phyloP scores from a whole-genome alignment of 2,888 invertebrate species.

The Lasioglossum malachurum region DNA sequence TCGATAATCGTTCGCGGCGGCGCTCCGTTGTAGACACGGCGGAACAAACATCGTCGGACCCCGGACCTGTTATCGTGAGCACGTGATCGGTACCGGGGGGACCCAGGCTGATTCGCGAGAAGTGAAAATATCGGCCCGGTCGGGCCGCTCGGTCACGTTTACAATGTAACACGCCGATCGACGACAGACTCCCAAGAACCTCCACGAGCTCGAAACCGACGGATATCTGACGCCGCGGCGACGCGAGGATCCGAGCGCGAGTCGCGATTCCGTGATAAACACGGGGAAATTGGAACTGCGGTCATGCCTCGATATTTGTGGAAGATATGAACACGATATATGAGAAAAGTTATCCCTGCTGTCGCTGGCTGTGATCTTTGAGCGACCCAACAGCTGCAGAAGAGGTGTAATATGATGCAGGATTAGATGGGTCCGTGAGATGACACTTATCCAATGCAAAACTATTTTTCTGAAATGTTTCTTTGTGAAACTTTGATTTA shows the following conservation, averaged over 20 bases:
- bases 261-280: background rate
- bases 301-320: background rate
- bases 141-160: slow-evolving; percentile 63
- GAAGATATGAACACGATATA: background rate
- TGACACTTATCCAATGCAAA: background rate
- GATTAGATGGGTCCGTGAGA: background rate
- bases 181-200: slow-evolving; percentile 38
- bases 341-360: background rate
- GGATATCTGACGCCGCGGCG: background rate
- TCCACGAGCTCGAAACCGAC: slow-evolving; percentile 28
- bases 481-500: background rate
- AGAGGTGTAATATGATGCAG: background rate
- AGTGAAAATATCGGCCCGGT: slow-evolving; percentile 58
- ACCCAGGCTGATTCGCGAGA: slow-evolving; percentile 52
- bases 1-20: slow-evolving; percentile 76
- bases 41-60: slow-evolving; percentile 75
- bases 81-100: slow-evolving; percentile 65
- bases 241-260: background rate
- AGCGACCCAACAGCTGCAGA: background rate
- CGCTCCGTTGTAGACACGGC: slow-evolving; percentile 69
- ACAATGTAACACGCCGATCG: slow-evolving; percentile 57
- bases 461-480: background rate
- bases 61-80: slow-evolving; percentile 70
- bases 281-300: background rate
- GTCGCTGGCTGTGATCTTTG: background rate